Evolutionary conservation across 1,140 invertebrate genomes (phyloP).

Genomic region (Cyphomyrmex costatus): DNA sequence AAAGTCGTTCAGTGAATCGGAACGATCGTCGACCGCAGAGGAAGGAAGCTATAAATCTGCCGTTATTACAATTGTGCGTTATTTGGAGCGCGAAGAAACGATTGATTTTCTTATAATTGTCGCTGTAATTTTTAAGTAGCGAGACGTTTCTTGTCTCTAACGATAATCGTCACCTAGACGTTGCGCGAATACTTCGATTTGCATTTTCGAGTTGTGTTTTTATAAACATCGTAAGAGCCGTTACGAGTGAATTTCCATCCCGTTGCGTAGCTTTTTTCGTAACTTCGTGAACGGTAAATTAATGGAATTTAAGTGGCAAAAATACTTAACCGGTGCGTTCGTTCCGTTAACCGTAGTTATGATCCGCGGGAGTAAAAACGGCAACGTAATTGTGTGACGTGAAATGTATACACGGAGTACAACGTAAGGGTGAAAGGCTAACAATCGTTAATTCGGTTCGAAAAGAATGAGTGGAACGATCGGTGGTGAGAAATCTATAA

Average conservation of each 20-base stretch:
- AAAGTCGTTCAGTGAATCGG: constrained; percentile 40
- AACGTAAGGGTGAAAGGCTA: constrained; percentile 48
- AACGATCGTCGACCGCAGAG: constrained; percentile 22
- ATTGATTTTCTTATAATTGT: constrained; percentile 32
- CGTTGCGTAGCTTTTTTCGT: neutral
- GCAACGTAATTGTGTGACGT: constrained; percentile 39
- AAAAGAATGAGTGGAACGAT: constrained; percentile 49
- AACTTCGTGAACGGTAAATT: constrained; percentile 10
- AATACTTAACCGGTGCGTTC: neutral
- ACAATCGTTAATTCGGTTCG: constrained; percentile 47
- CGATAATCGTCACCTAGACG: neutral
- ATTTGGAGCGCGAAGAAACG: constrained; percentile 39
- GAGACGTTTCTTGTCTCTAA: neutral
- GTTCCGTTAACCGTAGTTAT: constrained; percentile 30
- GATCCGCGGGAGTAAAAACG: constrained; percentile 35
- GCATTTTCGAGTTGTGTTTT: constrained; percentile 1
- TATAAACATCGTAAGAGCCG: neutral
- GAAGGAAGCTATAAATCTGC: constrained; percentile 30
- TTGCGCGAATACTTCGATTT: neutral
- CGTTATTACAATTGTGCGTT: constrained; percentile 33
- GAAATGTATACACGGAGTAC: constrained; percentile 47
- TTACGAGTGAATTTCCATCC: neutral
- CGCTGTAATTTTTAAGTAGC: neutral
- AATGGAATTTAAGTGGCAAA: constrained; percentile 42
- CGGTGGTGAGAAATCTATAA: constrained; percentile 45